Evolutionary conservation across 1,140 invertebrate genomes (phyloP), one percentile per base, ranked within the genome.

Genomic region (Drosophila pachea): DNA sequence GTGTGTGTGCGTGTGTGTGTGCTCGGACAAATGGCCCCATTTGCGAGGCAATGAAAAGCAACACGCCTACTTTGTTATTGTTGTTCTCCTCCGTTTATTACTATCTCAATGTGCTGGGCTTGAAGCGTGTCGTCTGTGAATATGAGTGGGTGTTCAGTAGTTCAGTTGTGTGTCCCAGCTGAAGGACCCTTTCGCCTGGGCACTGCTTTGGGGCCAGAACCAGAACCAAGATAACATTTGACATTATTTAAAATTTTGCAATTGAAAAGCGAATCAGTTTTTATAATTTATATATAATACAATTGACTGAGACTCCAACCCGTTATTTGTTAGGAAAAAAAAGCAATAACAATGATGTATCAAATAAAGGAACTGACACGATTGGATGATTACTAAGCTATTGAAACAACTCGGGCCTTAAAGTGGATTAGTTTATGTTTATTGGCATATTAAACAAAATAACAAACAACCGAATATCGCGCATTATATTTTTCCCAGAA

Each of bases 141-240:
- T 58, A 38, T 56, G 35, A 38, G 38, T 55, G 38, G 6, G 47
- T 53, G 75, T 64, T 72, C 69, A 64, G 68, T 73, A 79, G 73
- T 73, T 79, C 76, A 72, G 75, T 82, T 68, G 68, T 60, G 49
- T 71, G 49, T 63, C 64, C 66, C 61, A 64, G 59, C 32, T 29
- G 36, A 67, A 6, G 40, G 22, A 31, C 8, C 5, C 11, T n/a
- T 35, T 11, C n/a, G 12, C 35, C 59, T 45, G 22, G 22, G 29
- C 8, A 52, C 48, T 40, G 70, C 43, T 50, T 52, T 9, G 8
- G 33, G 22, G 22, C 22, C 22, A 22, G 22, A 22, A 22, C 22
- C 22, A 22, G 22, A 22, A 22, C 22, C 22, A 3, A 22, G 14
- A 63, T 38, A 11, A 8, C 11, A 63, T 62, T 62, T 33, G 53